These are phyloP conservation scores for Malurus cyaneus DNA, from an alignment of 2,113 vertebrate genomes.

Conservation along the genomic window DNA sequence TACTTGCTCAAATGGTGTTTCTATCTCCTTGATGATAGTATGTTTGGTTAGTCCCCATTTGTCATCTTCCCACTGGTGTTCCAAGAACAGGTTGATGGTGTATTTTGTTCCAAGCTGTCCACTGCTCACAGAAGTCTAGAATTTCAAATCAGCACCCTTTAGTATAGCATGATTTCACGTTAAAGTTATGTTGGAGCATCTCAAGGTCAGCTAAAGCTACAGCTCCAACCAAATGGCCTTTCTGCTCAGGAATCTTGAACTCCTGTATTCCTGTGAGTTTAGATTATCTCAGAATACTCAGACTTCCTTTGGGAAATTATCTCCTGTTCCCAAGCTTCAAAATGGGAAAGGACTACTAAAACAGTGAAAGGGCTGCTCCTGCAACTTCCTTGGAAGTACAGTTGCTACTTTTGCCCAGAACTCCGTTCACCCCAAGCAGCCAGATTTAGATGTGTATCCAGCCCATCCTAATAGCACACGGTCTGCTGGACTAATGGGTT, in stretches of 20 bases:
- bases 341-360: neutral
- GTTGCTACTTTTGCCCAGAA: neutral
- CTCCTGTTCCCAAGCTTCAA: neutral
- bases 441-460: neutral
- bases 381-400: neutral
- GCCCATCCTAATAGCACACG: fast-evolving
- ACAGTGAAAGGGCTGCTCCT: neutral
- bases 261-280: neutral
- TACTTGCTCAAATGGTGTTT: constrained; percentile 36
- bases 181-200: neutral
- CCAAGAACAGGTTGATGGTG: constrained; percentile 54
- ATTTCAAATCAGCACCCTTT: neutral
- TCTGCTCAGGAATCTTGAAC: neutral
- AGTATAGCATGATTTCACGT: neutral
- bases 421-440: neutral
- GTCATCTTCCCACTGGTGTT: constrained; percentile 64
- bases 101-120: constrained; percentile 32
- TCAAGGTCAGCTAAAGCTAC: neutral
- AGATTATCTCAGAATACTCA: neutral
- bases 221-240: neutral
- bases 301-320: neutral
- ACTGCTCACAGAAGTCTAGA: constrained; percentile 55
- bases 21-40: constrained; percentile 55
- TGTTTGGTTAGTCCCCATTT: constrained; percentile 53
- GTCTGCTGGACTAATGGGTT: neutral